phyloP scores from a whole-genome alignment of 2,888 invertebrate genomes.

The Cinara cedri region DNA sequence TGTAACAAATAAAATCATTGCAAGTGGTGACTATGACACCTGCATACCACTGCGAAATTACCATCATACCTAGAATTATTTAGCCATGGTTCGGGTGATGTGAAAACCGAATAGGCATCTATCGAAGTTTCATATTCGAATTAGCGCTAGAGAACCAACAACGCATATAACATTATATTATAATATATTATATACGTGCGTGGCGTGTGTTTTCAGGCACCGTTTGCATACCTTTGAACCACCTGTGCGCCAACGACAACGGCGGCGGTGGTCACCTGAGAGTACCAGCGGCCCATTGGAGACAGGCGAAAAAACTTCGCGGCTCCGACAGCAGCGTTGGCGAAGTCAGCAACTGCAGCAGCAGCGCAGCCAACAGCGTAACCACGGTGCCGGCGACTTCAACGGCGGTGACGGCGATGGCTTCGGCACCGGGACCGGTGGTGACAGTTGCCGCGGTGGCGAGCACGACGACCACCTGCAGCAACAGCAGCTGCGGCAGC shows the following conservation, averaged over 20 bases:
- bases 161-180: too few species aligned
- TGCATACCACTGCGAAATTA: too few species aligned
- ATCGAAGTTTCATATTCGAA: too few species aligned
- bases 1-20: too few species aligned
- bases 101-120: too few species aligned
- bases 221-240: constrained; percentile 53
- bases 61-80: too few species aligned
- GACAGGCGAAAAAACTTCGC: constrained; percentile 24
- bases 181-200: background rate
- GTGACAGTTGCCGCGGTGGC: background rate
- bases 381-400: too few species aligned
- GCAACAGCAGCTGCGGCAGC: background rate
- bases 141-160: too few species aligned
- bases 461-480: background rate
- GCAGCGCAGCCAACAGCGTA: too few species aligned
- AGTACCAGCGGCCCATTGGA: constrained; percentile 28
- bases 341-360: constrained; percentile 13
- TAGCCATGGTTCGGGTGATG: too few species aligned
- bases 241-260: constrained; percentile 41
- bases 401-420: background rate
- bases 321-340: constrained; percentile 34
- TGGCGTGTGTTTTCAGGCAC: constrained; percentile 16
- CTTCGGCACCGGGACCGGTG: background rate
- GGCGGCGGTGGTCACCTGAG: constrained; percentile 37
- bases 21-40: too few species aligned